A percentile compares a stretch with the other conserved stretches of the same genome.
Evolutionary conservation across 2,797 vertebrate species (phyloP).

Genomic region (Simalia tracyae): DNA sequence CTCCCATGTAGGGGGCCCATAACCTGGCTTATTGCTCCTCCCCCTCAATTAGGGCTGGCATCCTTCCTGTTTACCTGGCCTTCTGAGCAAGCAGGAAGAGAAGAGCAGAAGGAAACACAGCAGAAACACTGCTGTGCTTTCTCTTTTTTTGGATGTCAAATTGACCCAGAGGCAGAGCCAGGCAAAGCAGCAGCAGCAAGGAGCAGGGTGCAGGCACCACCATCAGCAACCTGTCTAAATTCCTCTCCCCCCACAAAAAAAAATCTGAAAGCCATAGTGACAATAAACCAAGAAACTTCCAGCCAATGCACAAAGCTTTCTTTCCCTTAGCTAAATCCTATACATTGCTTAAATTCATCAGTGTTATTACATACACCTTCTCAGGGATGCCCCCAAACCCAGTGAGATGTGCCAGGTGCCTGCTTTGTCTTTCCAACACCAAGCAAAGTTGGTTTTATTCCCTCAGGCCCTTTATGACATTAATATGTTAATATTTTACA

Average conservation of each 20-base stretch:
- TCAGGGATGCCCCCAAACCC: not conserved
- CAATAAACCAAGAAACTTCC: too few relatives aligned
- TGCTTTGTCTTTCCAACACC: not conserved
- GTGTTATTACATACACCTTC: not conserved
- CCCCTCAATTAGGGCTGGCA: not conserved
- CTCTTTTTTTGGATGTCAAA: not conserved
- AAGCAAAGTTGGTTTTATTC: not conserved
- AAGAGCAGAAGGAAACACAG: not conserved
- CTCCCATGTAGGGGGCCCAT: not conserved
- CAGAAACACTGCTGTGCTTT: not conserved
- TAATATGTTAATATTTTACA: not conserved
- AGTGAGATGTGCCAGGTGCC: not conserved
- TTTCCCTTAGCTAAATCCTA: not conserved
- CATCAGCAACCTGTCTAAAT: not conserved
- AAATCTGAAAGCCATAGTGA: not conserved
- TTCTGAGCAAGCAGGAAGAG: not conserved
- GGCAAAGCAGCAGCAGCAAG: not conserved
- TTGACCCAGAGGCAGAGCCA: not conserved
- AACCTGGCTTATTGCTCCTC: not conserved
- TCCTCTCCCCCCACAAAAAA: too few relatives aligned
- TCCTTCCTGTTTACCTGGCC: not conserved
- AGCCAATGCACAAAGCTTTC: not conserved
- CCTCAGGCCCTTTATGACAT: not conserved
- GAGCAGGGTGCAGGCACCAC: too few relatives aligned
- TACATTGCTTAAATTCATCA: not conserved